A percentile compares a stretch with the other conserved stretches of the same genome.
phyloP scores from a whole-genome alignment of 2,888 invertebrate genomes.

The Strigamia crassipes region DNA sequence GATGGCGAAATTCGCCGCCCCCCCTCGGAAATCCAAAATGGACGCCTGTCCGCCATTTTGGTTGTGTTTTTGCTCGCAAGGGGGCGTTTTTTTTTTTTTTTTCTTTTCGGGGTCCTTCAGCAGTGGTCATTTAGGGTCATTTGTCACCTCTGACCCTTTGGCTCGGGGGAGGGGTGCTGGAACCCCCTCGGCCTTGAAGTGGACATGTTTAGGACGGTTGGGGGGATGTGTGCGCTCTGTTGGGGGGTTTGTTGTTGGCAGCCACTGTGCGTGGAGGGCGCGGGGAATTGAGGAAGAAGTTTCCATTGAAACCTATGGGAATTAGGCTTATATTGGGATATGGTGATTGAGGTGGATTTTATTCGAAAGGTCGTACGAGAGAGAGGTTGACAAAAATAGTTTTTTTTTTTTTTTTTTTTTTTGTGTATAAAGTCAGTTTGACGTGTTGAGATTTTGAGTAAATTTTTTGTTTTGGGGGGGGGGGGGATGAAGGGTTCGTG shows the following conservation, averaged over 20 bases:
- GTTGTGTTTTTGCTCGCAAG: too few relatives aligned
- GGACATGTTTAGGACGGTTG: neutral
- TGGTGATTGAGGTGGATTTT: too few relatives aligned
- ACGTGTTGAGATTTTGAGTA: too few relatives aligned
- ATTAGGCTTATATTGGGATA: neutral
- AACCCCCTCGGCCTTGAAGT: constrained; percentile 1
- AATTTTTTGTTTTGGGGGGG: too few relatives aligned
- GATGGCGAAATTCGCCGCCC: neutral
- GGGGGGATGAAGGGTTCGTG: too few relatives aligned
- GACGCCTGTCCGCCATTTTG: too few relatives aligned
- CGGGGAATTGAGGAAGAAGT: too few relatives aligned
- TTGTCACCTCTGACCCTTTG: constrained; percentile 17
- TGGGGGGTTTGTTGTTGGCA: neutral
- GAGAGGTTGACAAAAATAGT: too few relatives aligned
- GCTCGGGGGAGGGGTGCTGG: neutral
- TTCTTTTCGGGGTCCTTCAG: too few relatives aligned
- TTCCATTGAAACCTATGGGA: neutral
- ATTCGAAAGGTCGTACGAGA: too few relatives aligned
- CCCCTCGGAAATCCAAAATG: neutral
- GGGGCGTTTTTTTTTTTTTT: neutral
- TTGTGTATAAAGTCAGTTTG: too few relatives aligned
- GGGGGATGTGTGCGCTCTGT: neutral
- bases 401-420: too few relatives aligned
- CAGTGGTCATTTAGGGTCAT: constrained; percentile 5
- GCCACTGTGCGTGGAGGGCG: neutral